Evolutionary conservation across 2,113 vertebrate genomes (phyloP), one percentile per base, ranked within the genome.

Genomic region (Oenanthe melanoleuca): DNA sequence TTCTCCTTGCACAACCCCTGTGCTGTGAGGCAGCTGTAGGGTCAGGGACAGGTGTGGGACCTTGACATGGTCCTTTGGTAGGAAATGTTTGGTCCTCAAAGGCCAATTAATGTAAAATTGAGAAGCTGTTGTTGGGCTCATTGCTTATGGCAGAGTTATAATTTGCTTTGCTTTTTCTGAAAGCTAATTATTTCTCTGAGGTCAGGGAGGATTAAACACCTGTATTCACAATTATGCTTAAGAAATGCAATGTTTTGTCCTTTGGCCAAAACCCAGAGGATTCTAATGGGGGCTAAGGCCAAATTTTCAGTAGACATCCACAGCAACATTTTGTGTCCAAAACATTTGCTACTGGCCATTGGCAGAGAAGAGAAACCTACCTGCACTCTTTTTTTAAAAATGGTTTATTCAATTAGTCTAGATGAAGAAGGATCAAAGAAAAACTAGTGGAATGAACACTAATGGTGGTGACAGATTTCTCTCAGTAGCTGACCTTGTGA

Each of bases 51-150:
- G 24, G 59, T 5, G 2, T n/a, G 21, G 65, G 42, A 14, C 28
- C 24, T 50, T 56, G 57, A 40, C 5, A 0, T 5, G 21, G 7
- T 20, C 19, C 19, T 1, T 0, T 14, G 23, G 26, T 37, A 28
- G 8, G 25, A 64, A 50, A 37, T 14, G 3, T 38, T 57, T 52
- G 40, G 5, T 70, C 77, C 59, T 80, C 42, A 64, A 79, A 86
- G 50, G 37, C 26, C 2, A 9, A 25, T 23, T 38, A 26, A 52
- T 34, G 67, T 77, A 38, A 80, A 90, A 80, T 12, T 33, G 49
- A 72, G 70, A 49, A 80, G 56, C n/a, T 20, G 14, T 26, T 45
- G 40, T 26, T 45, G 40, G 66, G 65, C 53, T 56, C 37, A 3
- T 37, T 88, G 49, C 26, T 67, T 80, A 60, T 64, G 71, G 37